These are phyloP conservation scores for Gambelia wislizenii DNA, from an alignment of 2,797 vertebrate genomes.

Conservation along the genomic window DNA sequence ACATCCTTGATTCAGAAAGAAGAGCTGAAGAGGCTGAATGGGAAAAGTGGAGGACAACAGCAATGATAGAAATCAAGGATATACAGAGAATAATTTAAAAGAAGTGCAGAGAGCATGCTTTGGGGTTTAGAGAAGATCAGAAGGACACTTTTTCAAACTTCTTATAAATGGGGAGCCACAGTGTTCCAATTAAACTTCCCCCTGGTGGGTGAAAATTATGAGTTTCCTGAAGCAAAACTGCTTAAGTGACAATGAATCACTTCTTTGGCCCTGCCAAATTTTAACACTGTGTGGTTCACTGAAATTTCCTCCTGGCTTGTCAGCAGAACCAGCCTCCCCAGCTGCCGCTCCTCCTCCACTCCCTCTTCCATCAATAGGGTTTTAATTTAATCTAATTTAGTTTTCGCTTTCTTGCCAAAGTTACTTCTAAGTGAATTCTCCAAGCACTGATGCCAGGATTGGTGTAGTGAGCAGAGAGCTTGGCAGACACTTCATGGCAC, in stretches of 20 bases:
- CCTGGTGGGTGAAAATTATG: constrained; percentile 32
- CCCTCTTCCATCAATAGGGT: background rate
- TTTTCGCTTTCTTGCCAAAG: constrained; percentile 23
- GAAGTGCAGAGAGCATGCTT: background rate
- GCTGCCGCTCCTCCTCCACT: background rate
- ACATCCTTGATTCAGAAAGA: constrained; percentile 5
- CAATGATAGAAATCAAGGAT: background rate
- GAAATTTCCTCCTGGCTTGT: background rate
- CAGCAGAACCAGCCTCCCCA: constrained; percentile 11
- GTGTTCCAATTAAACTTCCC: background rate
- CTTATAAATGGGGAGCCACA: background rate
- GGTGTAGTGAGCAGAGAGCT: constrained; percentile 6
- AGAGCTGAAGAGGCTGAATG: background rate
- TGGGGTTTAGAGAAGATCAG: constrained; percentile 4
- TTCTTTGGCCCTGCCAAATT: accelerated
- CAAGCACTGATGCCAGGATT: constrained; percentile 6
- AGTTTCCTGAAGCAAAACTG: constrained; percentile 38
- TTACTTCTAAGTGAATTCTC: constrained; percentile 14
- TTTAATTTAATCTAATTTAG: constrained; percentile 38
- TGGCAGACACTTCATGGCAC: background rate
- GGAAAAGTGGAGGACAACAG: background rate
- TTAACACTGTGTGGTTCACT: background rate
- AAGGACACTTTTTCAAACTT: background rate
- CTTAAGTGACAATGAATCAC: constrained; percentile 27
- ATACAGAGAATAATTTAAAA: background rate